Evolutionary conservation across 2,797 vertebrate genomes (phyloP).

Genomic region (Eulemur mongoz): DNA sequence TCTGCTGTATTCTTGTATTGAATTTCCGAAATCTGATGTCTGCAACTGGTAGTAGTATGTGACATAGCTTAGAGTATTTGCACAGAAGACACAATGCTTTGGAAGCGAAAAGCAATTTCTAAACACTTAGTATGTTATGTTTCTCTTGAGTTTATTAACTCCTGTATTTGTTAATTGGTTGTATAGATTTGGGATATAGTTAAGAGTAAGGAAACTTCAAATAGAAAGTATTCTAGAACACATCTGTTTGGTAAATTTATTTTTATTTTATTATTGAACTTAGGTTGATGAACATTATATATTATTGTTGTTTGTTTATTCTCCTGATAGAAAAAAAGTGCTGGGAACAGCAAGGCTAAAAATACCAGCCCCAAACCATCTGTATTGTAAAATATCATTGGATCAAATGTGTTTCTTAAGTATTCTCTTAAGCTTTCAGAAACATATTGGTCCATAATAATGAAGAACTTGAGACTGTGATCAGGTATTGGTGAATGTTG

Average conservation of each 20-base stretch:
- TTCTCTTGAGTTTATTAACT: conserved; percentile 63
- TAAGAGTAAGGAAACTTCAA: conserved; percentile 57
- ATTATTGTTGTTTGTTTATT: conserved; percentile 61
- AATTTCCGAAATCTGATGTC: neutral
- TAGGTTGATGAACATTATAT: conserved; percentile 51
- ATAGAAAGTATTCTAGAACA: conserved; percentile 46
- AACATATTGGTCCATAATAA: conserved; percentile 39
- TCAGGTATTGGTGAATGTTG: conserved; percentile 48
- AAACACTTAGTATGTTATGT: conserved; percentile 34
- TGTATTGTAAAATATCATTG: conserved; percentile 28
- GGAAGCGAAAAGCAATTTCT: conserved; percentile 45
- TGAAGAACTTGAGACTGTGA: conserved; percentile 37
- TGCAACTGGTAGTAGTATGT: conserved; percentile 32
- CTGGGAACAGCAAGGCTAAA: conserved; percentile 51
- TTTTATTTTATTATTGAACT: conserved; percentile 62
- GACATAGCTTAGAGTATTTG: conserved; percentile 37
- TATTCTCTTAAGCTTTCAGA: conserved; percentile 48
- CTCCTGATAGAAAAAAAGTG: conserved; percentile 39
- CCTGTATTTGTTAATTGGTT: conserved; percentile 19
- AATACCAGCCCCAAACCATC: conserved; percentile 19
- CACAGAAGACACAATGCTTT: conserved; percentile 32
- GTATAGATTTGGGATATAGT: conserved; percentile 47
- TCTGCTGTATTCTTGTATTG: conserved; percentile 43
- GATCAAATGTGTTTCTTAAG: conserved; percentile 48
- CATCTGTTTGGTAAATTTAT: conserved; percentile 59